Base-by-base conservation (phyloP, 2,113 vertebrate genomes). In the Alaudala cheleensis region DNA sequence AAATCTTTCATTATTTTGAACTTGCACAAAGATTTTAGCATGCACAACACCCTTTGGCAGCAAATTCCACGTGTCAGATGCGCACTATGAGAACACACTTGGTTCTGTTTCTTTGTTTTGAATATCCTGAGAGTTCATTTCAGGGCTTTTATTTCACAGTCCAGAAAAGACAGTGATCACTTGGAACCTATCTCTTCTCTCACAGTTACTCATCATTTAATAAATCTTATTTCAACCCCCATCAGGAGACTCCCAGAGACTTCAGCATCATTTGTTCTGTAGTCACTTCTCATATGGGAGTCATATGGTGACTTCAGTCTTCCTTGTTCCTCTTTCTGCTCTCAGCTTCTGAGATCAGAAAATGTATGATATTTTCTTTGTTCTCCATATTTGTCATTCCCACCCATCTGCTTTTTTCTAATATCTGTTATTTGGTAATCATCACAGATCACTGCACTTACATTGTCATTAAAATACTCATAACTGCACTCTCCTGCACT, bases 31-130 rank as follows among this genome's bases (percentile, higher is more conserved):
- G 3, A 5, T 89, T 82, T 65, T 73, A 21, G 10, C n/a, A 39
- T 3, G 20, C 28, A 47, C 6, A 22, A 29, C 14, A 71, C 34
- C 14, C 34, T 81, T 45, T 7, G 17, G 37, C 40, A 90, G 24
- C 23, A 58, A 83, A 64, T 37, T 44, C 54, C 42, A 57, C 20
- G 6, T 10, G 28, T 72, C 34, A 58, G 49, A 23, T 37, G 22
- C 25, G 65, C 7, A 7, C 31, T 33, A 4, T 5, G 23, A 2
- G 2, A 64, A 47, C 22, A 15, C 1, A 8, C 12, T 15, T 23
- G 7, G 26, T 61, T 22, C 23, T 45, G 13, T 14, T 70, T 22
- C 18, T 19, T 53, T 67, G 20, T 45, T 86, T 58, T 67, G 33
- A 86, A 25, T 2, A 7, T 54, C 18, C 12, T 39, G 10, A 53